Base-by-base conservation (phyloP, 1,140 invertebrate genomes). In the Hetaerina americana region DNA sequence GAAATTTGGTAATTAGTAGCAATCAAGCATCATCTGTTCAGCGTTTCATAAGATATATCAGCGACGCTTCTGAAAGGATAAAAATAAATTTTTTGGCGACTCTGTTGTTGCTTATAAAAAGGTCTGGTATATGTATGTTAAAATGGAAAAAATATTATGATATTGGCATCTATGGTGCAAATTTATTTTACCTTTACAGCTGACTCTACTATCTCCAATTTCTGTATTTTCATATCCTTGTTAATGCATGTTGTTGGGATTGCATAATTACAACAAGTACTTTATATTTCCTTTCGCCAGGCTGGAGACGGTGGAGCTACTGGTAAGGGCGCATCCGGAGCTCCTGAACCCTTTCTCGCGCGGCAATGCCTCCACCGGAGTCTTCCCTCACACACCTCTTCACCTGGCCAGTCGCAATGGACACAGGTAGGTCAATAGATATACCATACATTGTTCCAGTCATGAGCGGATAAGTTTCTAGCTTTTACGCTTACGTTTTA, bases 321-420 rank as follows among this genome's bases (percentile, higher is more conserved):
- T 98, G 74, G 87, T 97, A 40, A 85, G 89, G 74, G 90, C 88
- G 27, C 88, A 92, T 82, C 90, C 92, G 5, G 88, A 90, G 79
- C 82, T 95, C 73, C 87, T 93, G 72, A 87, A 89, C 75, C 86
- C 87, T 72, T 84, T 90, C 78, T 84, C 85, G 75, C 82, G 83
- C 74, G 78, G 82, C 76, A 71, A 72, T 70, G 69, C 74, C 22
- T 74, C 75, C 22, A 73, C 71, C 74, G 73, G 76, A 73, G 83
- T 90, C 72, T 90, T 90, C 77, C 87, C 88, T 15, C 90, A 95
- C 76, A 96, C 96, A 0, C 95, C 96, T 24, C 85, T 99, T 5
- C 96, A 98, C 82, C 84, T 95, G 74, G 96, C 96, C 71, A 94
- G 94, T 76, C 88, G 93, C 74, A 96, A 97, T 85, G 96, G 96